Evolutionary conservation across 2,797 vertebrate species (phyloP).

Genomic region (Dicrostonyx torquatus): DNA sequence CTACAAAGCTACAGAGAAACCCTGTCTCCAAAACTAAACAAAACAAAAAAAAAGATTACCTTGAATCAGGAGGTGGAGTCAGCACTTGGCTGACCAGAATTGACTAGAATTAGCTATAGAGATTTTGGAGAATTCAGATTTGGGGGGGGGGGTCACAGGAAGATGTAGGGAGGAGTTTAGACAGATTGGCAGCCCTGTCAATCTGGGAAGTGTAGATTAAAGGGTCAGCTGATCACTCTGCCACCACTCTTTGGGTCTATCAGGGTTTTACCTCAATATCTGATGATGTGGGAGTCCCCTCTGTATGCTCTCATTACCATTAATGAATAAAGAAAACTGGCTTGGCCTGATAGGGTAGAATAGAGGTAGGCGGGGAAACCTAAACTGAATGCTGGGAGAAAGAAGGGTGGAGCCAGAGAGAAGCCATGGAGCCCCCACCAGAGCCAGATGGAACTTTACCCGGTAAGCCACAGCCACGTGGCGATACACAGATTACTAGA

Average conservation of each 20-base stretch:
- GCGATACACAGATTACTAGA: no score
- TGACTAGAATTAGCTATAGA: background rate
- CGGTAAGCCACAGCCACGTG: no score
- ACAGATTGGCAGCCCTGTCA: rapidly evolving
- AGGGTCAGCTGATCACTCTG: background rate
- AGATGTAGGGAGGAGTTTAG: background rate
- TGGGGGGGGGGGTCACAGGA: background rate
- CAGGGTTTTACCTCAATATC: background rate
- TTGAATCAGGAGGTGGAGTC: background rate
- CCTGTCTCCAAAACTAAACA: no score
- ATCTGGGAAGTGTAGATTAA: background rate
- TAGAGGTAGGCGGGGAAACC: no score
- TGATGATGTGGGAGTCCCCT: background rate
- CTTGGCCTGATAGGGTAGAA: no score
- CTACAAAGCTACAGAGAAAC: no score
- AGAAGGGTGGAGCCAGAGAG: no score
- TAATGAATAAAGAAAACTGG: no score
- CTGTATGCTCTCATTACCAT: no score
- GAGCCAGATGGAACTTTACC: no score
- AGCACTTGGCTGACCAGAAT: background rate
- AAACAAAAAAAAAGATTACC: background rate
- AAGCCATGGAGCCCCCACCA: no score
- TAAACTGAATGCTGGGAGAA: no score
- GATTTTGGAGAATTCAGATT: background rate
- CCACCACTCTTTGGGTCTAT: background rate